A percentile compares a stretch with the other conserved stretches of the same genome.
Evolutionary conservation across 2,888 invertebrate species (phyloP).

Genomic region (Caenorhabditis afra): DNA sequence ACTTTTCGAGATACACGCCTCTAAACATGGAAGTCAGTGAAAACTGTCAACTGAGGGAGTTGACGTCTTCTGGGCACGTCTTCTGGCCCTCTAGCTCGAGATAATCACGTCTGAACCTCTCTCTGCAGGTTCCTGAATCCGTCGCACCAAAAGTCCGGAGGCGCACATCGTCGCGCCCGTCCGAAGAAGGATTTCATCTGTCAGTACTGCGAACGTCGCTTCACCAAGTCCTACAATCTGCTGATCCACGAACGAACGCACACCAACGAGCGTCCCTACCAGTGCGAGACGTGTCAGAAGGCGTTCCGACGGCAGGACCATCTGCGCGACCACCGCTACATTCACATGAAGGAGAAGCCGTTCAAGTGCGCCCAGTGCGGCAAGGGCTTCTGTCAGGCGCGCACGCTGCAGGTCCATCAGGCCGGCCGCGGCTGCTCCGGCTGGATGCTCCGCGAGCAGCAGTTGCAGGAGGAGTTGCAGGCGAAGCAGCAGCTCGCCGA

Average conservation of each 20-base stretch:
- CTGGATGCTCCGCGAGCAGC: too few species aligned
- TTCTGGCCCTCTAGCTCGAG: too few species aligned
- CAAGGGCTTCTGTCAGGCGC: constrained; percentile 96
- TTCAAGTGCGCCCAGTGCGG: constrained; percentile 96
- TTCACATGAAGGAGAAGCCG: constrained; percentile 97
- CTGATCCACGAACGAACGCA: constrained; percentile 95
- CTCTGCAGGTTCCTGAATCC: constrained; percentile 62
- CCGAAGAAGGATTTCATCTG: constrained; percentile 99
- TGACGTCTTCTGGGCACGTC: too few species aligned
- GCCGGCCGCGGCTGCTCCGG: neutral
- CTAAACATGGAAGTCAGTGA: too few species aligned
- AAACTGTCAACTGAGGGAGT: too few species aligned
- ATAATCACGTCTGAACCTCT: too few species aligned
- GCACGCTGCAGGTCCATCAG: constrained; percentile 92
- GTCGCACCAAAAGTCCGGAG: neutral
- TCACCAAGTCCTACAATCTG: constrained; percentile 97
- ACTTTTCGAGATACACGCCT: too few species aligned
- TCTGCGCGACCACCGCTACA: constrained; percentile 86
- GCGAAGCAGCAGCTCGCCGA: too few species aligned
- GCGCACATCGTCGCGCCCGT: constrained; percentile 81
- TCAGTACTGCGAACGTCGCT: constrained; percentile 92
- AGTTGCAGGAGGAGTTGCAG: too few species aligned
- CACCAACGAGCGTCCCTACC: constrained; percentile 96
- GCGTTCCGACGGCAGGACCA: constrained; percentile 95
- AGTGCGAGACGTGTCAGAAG: constrained; percentile 97